Evolutionary conservation across 1,140 invertebrate genomes (phyloP), one percentile per base, ranked within the genome.

Genomic region (Dreissena rostriformis): DNA sequence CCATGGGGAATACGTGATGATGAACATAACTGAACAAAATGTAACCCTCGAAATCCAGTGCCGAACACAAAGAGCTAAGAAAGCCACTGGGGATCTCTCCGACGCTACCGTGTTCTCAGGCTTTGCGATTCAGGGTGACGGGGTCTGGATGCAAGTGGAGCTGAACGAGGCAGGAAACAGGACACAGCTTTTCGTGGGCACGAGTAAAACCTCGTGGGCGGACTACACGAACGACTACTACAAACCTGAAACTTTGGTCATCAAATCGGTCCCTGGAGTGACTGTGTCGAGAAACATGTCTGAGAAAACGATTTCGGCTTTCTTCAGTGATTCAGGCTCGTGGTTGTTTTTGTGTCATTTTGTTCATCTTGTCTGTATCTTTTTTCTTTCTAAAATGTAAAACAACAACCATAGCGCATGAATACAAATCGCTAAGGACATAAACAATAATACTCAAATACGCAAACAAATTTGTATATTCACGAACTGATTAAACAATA

Each of bases 1-100:
- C 4, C 96, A 97, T 94, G 98, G 98, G 86, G 98, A 99, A 93
- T 99, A 97, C 89, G 96, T 98, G 8, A 97, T 97, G 90, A 97
- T 85, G 19, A 67, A 85, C 6, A 19, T 73, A 14, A 14, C 14
- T 11, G 39, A 15, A n/a, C 70, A 28, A 15, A 61, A 71, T 51
- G 19, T 24, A 15, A n/a, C 26, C 1, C 66, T 82, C 55, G 15
- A 26, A 19, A 19, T 82, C 19, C 79, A 82, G n/a, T 39, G 29
- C 0, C 63, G 79, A 66, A 82, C 79, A 17, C 24, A 5, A 10
- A 19, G 55, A 26, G 70, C 57, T 26, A 17, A 22, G 15, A 24
- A 10, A 15, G 73, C 6, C 6, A 29, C 14, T 15, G 80, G 80
- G 12, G 70, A 66, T 14, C 19, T 53, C 8, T 22, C 49, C 1